Conservation (phyloP, 2,113 vertebrate genomes). For the Conger conger region DNA sequence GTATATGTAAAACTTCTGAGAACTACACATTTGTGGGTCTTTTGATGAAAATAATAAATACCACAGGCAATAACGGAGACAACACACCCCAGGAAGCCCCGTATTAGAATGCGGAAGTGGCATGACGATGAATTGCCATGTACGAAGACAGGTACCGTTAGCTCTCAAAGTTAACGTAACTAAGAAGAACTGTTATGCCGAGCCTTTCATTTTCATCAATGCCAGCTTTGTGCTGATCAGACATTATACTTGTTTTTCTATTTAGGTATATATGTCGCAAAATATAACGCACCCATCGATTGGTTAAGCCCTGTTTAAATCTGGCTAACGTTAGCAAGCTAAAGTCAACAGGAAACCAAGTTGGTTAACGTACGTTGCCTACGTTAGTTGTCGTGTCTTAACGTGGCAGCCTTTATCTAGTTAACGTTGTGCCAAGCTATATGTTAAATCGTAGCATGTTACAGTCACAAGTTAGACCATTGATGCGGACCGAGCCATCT, state of each 20-base stretch:
- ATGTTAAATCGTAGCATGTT: no score
- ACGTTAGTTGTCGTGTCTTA: background rate
- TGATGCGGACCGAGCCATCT: no score
- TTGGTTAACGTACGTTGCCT: background rate
- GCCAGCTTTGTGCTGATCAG: background rate
- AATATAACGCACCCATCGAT: background rate
- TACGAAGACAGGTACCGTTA: background rate
- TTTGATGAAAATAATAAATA: background rate
- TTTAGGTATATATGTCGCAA: background rate
- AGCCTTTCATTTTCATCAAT: background rate
- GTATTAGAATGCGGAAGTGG: conserved; percentile 32
- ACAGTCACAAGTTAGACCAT: no score
- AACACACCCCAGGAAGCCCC: background rate
- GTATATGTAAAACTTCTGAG: background rate
- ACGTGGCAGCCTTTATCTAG: background rate
- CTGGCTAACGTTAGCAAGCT: background rate
- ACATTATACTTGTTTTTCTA: background rate
- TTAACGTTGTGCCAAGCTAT: background rate
- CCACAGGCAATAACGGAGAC: background rate
- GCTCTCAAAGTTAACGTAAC: background rate
- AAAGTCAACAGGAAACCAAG: background rate
- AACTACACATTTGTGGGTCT: background rate
- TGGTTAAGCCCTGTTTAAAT: background rate
- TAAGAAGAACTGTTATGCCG: background rate
- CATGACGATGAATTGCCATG: conserved; percentile 2